Conservation (phyloP, 2,888 invertebrate genomes). For the Sepiola atlantica region DNA sequence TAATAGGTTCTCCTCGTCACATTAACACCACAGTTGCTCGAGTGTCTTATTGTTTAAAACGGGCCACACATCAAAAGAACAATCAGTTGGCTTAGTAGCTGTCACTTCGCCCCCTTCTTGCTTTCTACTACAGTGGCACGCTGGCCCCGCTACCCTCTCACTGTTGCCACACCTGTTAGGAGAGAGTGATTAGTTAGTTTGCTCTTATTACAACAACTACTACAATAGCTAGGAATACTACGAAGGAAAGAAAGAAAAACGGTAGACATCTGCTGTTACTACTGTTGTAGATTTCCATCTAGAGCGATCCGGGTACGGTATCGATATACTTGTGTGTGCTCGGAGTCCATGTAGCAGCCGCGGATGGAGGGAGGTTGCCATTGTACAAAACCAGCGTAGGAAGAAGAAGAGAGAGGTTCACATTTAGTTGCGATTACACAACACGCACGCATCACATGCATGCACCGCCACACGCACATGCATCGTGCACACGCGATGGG, state of each 20-base stretch:
- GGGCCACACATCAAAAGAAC: neutral
- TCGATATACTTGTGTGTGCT: neutral
- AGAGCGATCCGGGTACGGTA: neutral
- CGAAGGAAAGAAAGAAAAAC: neutral
- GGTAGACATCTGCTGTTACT: neutral
- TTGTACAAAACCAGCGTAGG: slow-evolving; percentile 23
- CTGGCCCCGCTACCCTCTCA: neutral
- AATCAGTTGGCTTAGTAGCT: neutral
- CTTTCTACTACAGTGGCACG: neutral
- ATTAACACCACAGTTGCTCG: neutral
- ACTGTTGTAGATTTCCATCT: neutral
- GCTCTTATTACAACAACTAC: neutral
- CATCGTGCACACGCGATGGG: neutral
- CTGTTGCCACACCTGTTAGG: neutral
- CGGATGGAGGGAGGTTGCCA: slow-evolving; percentile 35
- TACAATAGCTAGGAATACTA: neutral
- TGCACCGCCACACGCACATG: neutral
- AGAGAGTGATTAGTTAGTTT: neutral
- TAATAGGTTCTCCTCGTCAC: neutral
- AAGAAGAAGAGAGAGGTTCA: slow-evolving; percentile 2
- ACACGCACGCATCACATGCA: neutral
- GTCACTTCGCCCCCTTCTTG: neutral
- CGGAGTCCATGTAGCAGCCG: neutral
- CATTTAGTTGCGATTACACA: neutral
- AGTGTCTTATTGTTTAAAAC: neutral